These are phyloP conservation scores for Oligia strigilis DNA, from an alignment of 2,888 invertebrate genomes.

Conservation along the genomic window DNA sequence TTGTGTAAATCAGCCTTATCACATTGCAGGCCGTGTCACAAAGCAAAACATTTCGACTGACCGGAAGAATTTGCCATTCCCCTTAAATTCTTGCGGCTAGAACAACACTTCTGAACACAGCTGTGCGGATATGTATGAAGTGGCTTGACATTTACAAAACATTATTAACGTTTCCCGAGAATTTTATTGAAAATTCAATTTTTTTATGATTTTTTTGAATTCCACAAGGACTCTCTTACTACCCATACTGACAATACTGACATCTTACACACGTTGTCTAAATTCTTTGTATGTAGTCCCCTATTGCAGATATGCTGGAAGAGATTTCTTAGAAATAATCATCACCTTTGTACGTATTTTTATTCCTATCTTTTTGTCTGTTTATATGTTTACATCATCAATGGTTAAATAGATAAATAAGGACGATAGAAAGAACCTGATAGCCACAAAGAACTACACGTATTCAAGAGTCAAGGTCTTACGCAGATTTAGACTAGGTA, in stretches of 20 bases:
- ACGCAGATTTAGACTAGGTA: background rate
- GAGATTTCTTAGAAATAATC: too few relatives aligned
- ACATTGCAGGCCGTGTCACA: background rate
- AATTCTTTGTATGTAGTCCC: too few relatives aligned
- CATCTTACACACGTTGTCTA: too few relatives aligned
- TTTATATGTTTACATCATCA: too few relatives aligned
- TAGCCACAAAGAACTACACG: background rate
- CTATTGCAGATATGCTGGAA: too few relatives aligned
- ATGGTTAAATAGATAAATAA: too few relatives aligned
- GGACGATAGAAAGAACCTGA: background rate
- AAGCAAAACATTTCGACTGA: conserved; percentile 39
- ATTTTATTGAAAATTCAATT: background rate
- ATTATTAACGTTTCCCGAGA: background rate
- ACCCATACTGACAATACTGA: too few relatives aligned
- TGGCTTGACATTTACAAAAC: background rate
- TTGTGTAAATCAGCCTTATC: conserved; percentile 54
- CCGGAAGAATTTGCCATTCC: conserved; percentile 23
- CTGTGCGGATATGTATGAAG: background rate
- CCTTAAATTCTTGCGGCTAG: background rate
- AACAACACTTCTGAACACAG: background rate
- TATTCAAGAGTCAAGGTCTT: background rate
- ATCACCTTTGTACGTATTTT: too few relatives aligned
- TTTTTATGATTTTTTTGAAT: too few relatives aligned
- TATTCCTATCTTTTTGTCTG: too few relatives aligned
- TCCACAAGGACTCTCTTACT: background rate